Base-by-base conservation (phyloP, 2,888 invertebrate species). In the Electrophaes corylata region DNA sequence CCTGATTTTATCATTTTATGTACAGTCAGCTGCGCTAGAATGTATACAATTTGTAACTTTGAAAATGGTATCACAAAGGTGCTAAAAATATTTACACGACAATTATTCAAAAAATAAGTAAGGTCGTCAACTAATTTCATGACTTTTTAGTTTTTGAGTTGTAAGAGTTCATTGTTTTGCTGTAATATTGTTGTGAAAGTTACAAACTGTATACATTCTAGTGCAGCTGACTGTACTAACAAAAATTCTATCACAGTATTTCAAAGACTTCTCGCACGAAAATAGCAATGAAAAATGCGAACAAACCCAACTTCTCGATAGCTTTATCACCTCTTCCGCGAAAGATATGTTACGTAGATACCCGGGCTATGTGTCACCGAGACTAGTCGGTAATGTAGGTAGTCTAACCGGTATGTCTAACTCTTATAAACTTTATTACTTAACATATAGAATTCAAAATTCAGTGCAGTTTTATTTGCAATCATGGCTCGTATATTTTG, bases 241-340 rank as follows among this genome's bases (percentile, higher is more conserved):
- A 0, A 29, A 29, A 29, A 29, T 8, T 29, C 26, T 29, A 6
- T 26, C 2, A 41, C 2, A 23, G n/a, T 26, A 43, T 26, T 44
- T 29, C 29, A 44, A 29, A 44, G 10, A 29, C 5, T 41, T 23
- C n/a, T 19, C 8, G 26, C 39, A 44, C 40, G 18, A 43, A 56
- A 52, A 47, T 40, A 11, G 31, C 51, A 46, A 45, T 50, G 50
- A 57, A 43, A 61, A 54, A 53, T 57, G 52, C 19, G 33, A 49
- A 41, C 29, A 46, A 57, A 57, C 29, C 31, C 53, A 44, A 57
- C 47, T 29, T 43, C 41, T 45, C 33, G 60, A 61, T 53, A 61
- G 54, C 61, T 61, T 57, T 61, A 61, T 61, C 61, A 54, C 53
- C 50, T 49, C 33, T 54, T 57, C 51, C 55, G 37, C 44, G 47